Base-by-base conservation (phyloP, 1,140 invertebrate genomes). In the Dreissena rostriformis region DNA sequence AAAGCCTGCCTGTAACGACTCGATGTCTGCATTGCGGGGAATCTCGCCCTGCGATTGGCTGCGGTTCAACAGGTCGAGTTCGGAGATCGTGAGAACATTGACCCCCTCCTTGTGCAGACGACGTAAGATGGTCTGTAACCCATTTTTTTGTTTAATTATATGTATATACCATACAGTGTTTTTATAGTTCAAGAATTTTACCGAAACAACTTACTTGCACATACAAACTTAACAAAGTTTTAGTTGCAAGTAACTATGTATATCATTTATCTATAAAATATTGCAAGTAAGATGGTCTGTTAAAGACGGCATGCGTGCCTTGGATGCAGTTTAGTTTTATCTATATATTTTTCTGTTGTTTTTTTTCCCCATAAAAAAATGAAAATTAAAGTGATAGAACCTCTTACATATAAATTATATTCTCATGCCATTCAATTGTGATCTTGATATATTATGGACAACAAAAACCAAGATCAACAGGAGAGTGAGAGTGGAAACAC, bases 31-130 rank as follows among this genome's bases (percentile, higher is more conserved):
- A n/a, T 88, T 83, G 26, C 70, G 68, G 15, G 79, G 75, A 29
- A 86, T 66, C 39, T 79, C 29, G 15, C 65, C 17, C 8, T 77
- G 85, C 17, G 81, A 68, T 68, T 89, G 84, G 74, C 89, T 86
- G 15, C 88, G 86, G 86, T 88, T 88, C 66, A 92, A 78, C 76
- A 87, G 90, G 72, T 91, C 87, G 55, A 92, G 85, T 84, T 92
- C 91, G 0, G 91, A 91, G 28, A 91, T 81, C 12, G 89, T 88
- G 57, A 92, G 71, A 28, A 91, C 86, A 57, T 90, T 83, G 12
- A 91, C 88, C 12, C 90, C 91, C 61, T 91, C 87, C 26, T 86
- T 85, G 65, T 91, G 90, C 12, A 92, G 85, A 5, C 89, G 85
- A 24, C 83, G 86, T 73, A 92, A 71, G n/a, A 92, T 75, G 15